Evolutionary conservation across 2,888 invertebrate genomes (phyloP).

Genomic region (Temnothorax ravouxi): DNA sequence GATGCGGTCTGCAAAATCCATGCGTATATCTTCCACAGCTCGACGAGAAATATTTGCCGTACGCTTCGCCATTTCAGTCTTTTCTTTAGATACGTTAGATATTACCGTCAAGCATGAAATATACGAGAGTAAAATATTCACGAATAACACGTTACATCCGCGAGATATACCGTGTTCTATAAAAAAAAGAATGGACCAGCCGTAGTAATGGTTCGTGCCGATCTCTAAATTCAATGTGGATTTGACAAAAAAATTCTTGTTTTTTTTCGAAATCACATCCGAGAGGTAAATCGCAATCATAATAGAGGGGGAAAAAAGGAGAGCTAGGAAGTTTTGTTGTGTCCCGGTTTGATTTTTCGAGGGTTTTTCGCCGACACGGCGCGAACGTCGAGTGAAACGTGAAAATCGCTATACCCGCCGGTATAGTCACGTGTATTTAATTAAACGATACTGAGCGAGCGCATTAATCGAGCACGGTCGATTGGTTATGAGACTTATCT

Average conservation of each 20-base stretch:
- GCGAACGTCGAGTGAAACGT: background rate
- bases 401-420: slow-evolving; percentile 23
- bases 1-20: slow-evolving; percentile 44
- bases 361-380: background rate
- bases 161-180: slow-evolving; percentile 1
- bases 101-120: slow-evolving; percentile 48
- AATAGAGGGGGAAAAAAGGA: background rate
- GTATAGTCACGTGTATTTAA: slow-evolving; percentile 63
- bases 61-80: slow-evolving; percentile 32
- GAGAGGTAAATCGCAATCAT: slow-evolving; percentile 23
- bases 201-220: slow-evolving; percentile 23
- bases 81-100: slow-evolving; percentile 54
- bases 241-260: slow-evolving; percentile 21
- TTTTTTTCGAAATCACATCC: slow-evolving; percentile 24
- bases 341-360: background rate
- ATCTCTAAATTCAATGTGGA: slow-evolving; percentile 15
- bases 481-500: slow-evolving; percentile 74
- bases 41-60: slow-evolving; percentile 52
- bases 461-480: slow-evolving; percentile 69
- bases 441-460: slow-evolving; percentile 66
- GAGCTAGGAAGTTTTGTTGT: background rate
- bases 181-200: slow-evolving; percentile 10
- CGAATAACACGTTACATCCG: slow-evolving; percentile 21
- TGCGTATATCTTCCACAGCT: slow-evolving; percentile 30
- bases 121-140: slow-evolving; percentile 51